Evolutionary conservation across 2,113 vertebrate species (phyloP).

Genomic region (Sander lucioperca): DNA sequence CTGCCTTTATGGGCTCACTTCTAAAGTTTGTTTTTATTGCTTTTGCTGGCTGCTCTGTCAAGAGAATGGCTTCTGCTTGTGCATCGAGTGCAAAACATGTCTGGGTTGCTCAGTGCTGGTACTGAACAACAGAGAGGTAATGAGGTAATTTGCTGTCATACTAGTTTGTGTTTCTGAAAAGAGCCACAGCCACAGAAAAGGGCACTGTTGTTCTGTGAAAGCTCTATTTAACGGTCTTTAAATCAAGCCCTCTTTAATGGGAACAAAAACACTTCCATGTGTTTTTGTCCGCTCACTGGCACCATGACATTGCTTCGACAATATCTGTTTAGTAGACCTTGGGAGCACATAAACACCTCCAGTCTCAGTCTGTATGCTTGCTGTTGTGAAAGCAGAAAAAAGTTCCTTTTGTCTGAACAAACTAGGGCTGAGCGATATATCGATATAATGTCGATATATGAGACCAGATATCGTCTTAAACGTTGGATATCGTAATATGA

Average conservation of each 20-base stretch:
- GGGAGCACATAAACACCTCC: constrained; percentile 11
- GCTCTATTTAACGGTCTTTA: constrained; percentile 33
- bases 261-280: constrained; percentile 53
- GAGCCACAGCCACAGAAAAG: constrained; percentile 27
- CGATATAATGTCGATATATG: no score
- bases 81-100: constrained; percentile 14
- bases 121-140: constrained; percentile 47
- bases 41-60: constrained; percentile 4
- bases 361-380: constrained; percentile 15
- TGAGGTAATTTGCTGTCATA: constrained; percentile 62
- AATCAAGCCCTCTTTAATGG: constrained; percentile 55
- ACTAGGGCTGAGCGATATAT: no score
- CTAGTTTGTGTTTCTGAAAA: constrained; percentile 50
- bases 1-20: not conserved
- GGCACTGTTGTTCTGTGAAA: constrained; percentile 21
- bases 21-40: constrained; percentile 33
- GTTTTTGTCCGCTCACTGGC: constrained; percentile 36
- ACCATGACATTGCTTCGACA: constrained; percentile 39
- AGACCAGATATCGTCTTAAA: no score
- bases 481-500: no score
- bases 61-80: constrained; percentile 14
- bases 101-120: constrained; percentile 1
- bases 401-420: constrained; percentile 12
- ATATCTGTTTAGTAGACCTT: constrained; percentile 40
- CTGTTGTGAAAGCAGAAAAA: constrained; percentile 9